Evolutionary conservation across 1,140 invertebrate genomes (phyloP), one percentile per base, ranked within the genome.

Genomic region (Habropoda laboriosa): DNA sequence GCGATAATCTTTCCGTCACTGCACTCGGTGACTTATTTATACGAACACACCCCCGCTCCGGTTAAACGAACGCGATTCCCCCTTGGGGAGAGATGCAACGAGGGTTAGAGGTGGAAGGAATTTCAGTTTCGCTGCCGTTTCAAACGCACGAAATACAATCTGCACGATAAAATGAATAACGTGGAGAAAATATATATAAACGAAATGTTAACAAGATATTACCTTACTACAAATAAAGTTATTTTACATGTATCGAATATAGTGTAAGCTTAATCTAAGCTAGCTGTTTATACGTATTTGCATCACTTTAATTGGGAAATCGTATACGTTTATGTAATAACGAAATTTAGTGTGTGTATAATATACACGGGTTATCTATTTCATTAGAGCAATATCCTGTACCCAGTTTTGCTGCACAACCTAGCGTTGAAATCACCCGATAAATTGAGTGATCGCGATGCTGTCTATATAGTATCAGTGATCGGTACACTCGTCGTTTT

Each of bases 381-480:
- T 58, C 30, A 38, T 47, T 55, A 66, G 49, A 76, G n/a, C 18
- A 70, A 68, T 63, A 53, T 70, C 72, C 45, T 57, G 45, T 47
- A 42, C 42, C 38, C 45, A 61, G 58, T 73, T 73, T 55, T 73
- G n/a, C 47, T 73, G 78, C 64, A 79, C 49, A 79, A 85, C 88
- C 90, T 84, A 68, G 90, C 90, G 83, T 91, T 90, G 89, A 91
- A 91, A 86, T 91, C 90, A 87, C 86, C 61, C 78, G 78, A 85
- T 82, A 85, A 79, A 66, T 68, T 72, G 35, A 82, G 84, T 79
- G 84, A 86, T 75, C 49, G 79, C 83, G 42, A 81, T 47, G 84
- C 84, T 80, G 45, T 64, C 13, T 24, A 45, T n/a, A n/a, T 51
- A 63, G 35, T 55, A 16, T 57, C 24, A 61, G 13, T 71, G 66